Conservation (phyloP, 2,888 invertebrate species). For the Chrysodeixis includens region DNA sequence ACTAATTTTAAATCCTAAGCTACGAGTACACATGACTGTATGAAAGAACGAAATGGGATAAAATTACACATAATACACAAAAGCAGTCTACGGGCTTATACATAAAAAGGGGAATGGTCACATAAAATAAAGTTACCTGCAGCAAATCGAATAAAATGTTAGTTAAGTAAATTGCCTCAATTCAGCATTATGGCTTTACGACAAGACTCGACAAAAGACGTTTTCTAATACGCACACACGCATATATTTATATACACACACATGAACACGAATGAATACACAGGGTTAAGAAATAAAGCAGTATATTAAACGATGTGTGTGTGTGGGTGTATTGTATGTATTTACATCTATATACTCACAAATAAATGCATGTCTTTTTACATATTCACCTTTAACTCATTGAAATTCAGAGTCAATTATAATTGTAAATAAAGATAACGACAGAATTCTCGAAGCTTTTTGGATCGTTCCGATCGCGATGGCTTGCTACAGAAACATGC, state of each 20-base stretch:
- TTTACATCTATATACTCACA: too few relatives aligned
- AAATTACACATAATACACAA: neutral
- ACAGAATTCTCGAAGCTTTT: neutral
- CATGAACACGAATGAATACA: neutral
- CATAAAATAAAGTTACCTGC: slow-evolving; percentile 1
- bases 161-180: slow-evolving; percentile 5
- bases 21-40: too few relatives aligned
- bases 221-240: neutral
- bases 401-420: neutral
- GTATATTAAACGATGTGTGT: too few relatives aligned
- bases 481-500: neutral
- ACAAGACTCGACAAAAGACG: neutral
- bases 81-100: neutral
- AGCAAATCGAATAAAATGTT: neutral
- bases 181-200: neutral
- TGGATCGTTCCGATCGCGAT: neutral
- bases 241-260: neutral
- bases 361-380: too few relatives aligned
- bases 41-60: too few relatives aligned
- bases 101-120: neutral
- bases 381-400: neutral
- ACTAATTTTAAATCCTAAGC: too few relatives aligned
- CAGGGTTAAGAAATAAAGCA: neutral
- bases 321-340: too few relatives aligned
- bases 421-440: slow-evolving; percentile 1